These are phyloP conservation scores for Teleiodes luculella DNA, from an alignment of 2,888 invertebrate species.

Conservation along the genomic window DNA sequence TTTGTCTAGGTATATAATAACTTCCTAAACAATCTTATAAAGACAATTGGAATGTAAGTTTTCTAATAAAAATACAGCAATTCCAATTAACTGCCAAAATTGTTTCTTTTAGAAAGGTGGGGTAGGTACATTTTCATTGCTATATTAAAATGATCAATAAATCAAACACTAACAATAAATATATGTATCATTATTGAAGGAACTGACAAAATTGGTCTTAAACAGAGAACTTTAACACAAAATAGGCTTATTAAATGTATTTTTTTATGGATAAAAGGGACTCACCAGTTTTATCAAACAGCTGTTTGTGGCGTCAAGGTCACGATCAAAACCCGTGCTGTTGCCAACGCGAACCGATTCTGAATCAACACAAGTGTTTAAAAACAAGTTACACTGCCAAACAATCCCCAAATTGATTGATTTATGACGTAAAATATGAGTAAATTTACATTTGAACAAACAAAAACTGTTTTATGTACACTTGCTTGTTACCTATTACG, in stretches of 20 bases:
- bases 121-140: background rate
- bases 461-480: conserved; percentile 28
- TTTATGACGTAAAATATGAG: conserved; percentile 61
- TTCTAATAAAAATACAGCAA: no score
- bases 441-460: conserved; percentile 57
- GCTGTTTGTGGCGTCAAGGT: conserved; percentile 67
- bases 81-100: no score
- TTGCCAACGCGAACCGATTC: conserved; percentile 51
- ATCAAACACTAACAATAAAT: no score
- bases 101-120: no score
- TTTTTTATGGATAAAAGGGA: conserved; percentile 25
- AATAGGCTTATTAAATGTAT: background rate
- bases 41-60: no score
- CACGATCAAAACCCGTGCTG: conserved; percentile 36
- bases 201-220: no score
- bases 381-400: conserved; percentile 62
- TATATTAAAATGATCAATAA: no score
- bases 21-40: no score
- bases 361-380: conserved; percentile 56
- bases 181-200: no score
- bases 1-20: no score
- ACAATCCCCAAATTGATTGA: no score
- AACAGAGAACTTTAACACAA: background rate
- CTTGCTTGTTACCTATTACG: background rate
- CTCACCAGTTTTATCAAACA: conserved; percentile 63